Conservation (phyloP, 2,888 invertebrate species). For the Meiosimyza decipiens region DNA sequence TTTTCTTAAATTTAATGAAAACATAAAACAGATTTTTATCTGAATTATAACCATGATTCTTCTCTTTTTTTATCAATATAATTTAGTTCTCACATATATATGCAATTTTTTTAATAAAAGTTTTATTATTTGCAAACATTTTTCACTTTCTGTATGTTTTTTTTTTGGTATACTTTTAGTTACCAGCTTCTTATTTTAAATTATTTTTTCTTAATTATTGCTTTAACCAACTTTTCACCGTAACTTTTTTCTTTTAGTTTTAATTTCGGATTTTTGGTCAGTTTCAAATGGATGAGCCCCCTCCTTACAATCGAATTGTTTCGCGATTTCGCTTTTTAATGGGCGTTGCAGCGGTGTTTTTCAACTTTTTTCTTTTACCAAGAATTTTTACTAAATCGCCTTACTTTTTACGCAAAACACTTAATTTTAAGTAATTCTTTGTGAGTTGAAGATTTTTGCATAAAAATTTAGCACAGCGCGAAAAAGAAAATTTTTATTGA, state of each 20-base stretch:
- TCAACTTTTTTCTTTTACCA: constrained; percentile 14
- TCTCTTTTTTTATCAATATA: neutral
- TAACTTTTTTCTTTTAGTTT: constrained; percentile 20
- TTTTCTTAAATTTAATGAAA: neutral
- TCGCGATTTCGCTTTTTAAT: constrained; percentile 33
- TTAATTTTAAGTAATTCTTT: constrained; percentile 5
- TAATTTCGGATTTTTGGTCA: constrained; percentile 1
- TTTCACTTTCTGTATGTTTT: no score
- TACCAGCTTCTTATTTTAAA: no score
- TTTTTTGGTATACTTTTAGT: no score
- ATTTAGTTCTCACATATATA: neutral
- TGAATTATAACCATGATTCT: no score
- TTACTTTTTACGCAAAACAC: neutral
- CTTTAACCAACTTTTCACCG: constrained; percentile 28
- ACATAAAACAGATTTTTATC: no score
- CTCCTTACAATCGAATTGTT: constrained; percentile 31
- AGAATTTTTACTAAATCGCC: neutral
- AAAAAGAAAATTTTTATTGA: constrained; percentile 63
- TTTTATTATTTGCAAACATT: no score
- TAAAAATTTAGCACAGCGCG: constrained; percentile 41
- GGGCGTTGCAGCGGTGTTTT: constrained; percentile 39
- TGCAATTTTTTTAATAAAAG: no score
- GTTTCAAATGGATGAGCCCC: neutral
- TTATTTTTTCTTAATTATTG: neutral
- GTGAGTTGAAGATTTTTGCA: constrained; percentile 32